Base-by-base conservation (phyloP, 2,113 vertebrate genomes). In the Halcyon senegalensis region DNA sequence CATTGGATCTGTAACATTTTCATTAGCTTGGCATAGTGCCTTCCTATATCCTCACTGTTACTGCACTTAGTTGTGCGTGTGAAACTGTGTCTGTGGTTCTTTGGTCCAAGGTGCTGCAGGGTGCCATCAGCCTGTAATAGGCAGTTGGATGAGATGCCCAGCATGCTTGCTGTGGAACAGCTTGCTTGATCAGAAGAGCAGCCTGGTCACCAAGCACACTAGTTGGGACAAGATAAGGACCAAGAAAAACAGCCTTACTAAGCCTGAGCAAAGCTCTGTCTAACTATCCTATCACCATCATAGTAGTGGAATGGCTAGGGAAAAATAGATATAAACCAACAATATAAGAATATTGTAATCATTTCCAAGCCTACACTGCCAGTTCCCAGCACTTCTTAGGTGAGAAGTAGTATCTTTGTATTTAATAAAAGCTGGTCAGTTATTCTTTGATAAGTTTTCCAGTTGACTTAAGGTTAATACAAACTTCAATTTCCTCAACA, bases 51-150 rank as follows among this genome's bases (percentile, higher is more conserved):
- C 35, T 70, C 28, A 7, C 39, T 83, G 35, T 35, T 75, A 0
- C 41, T 46, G 44, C 60, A 21, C 44, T 70, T 16, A 3, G 3
- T 2, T 1, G 8, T 35, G 48, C 0, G 0, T 28, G 30, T 46
- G 39, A 89, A 30, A 56, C 50, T 86, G 5, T 60, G n/a, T 11
- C 43, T 39, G 1, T 4, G 13, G 12, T 10, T 62, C 74, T 63
- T 41, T 41, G 67, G 48, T 31, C 2, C 1, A 13, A 58, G 28
- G 24, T 18, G 24, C 41, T 37, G 39, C 28, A 51, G 35, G 39
- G 5, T 37, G 25, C 59, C n/a, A 11, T 44, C 55, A 27, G 21
- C 23, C 46, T 44, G 4, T 11, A 35, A 6, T 10, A 33, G 20
- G 35, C 24, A 48, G 31, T 15, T 77, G 77, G 35, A 25, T 56